phyloP scores from a whole-genome alignment of 2,113 vertebrate species.

The Tenebrosternarchus preto region DNA sequence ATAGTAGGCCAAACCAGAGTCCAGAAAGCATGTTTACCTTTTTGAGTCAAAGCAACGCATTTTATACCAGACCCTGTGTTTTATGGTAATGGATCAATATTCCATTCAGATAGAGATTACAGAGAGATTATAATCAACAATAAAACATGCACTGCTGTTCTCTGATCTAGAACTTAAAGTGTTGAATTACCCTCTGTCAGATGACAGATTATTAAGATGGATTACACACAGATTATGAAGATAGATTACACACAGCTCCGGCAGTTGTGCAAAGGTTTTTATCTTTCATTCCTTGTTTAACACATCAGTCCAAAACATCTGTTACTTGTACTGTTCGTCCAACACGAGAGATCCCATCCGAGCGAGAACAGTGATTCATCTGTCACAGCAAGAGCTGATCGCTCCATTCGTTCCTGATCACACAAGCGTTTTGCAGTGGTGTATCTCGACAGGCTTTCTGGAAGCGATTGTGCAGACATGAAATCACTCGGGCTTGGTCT shows the following conservation, averaged over 20 bases:
- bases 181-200: background rate
- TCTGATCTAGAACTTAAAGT: background rate
- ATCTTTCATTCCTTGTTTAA: slow-evolving; percentile 1
- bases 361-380: background rate
- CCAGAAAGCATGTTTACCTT: background rate
- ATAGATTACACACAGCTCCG: background rate
- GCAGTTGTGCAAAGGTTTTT: background rate
- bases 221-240: background rate
- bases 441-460: slow-evolving; percentile 58
- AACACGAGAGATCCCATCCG: background rate
- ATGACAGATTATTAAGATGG: background rate
- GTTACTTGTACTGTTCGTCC: background rate
- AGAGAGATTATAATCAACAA: background rate
- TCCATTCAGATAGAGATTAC: background rate
- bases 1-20: background rate
- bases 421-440: slow-evolving; percentile 6
- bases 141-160: background rate
- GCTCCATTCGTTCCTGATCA: too few species aligned
- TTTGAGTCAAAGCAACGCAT: background rate
- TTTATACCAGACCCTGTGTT: too few species aligned
- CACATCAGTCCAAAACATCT: background rate
- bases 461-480: slow-evolving; percentile 63
- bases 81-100: background rate
- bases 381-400: background rate
- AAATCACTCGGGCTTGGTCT: slow-evolving; percentile 71